Conservation (phyloP, 2,888 invertebrate genomes). For the Vanessa cardui region DNA sequence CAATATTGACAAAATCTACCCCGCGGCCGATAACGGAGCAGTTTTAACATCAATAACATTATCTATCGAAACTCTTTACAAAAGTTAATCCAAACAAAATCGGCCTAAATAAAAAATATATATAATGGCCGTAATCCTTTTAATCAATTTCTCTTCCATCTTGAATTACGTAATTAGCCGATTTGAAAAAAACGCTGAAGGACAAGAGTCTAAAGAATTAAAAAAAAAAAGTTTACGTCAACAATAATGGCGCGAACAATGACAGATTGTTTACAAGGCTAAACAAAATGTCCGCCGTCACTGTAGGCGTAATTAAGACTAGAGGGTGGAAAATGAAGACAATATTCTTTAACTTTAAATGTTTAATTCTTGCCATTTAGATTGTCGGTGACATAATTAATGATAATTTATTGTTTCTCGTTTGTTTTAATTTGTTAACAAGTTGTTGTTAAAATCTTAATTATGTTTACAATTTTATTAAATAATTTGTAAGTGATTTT, state of each 20-base stretch:
- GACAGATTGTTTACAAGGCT: constrained; percentile 76
- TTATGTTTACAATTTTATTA: no score
- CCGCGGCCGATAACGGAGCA: constrained; percentile 20
- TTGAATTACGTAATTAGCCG: constrained; percentile 34
- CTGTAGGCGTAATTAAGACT: constrained; percentile 57
- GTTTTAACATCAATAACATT: constrained; percentile 14
- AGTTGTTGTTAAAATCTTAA: not conserved
- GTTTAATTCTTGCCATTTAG: constrained; percentile 27
- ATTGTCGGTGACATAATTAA: constrained; percentile 17
- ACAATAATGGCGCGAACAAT: constrained; percentile 56
- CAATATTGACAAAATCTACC: not conserved
- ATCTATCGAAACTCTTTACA: constrained; percentile 17
- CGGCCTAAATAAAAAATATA: constrained; percentile 16
- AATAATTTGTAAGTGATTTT: no score
- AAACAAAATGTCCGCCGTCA: constrained; percentile 68
- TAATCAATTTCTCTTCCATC: constrained; percentile 35
- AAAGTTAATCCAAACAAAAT: constrained; percentile 18
- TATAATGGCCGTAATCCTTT: constrained; percentile 25
- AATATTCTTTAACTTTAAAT: constrained; percentile 41
- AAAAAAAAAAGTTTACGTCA: constrained; percentile 56
- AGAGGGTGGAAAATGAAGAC: constrained; percentile 47
- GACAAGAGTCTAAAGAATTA: constrained; percentile 51
- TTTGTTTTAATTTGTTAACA: constrained; percentile 1
- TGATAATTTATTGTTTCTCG: constrained; percentile 11
- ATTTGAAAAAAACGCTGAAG: constrained; percentile 46